Evolutionary conservation across 30 jellyfish, hydroid and myxozoan genomes (phyloP), one percentile per base, ranked within the genome.

Genomic region (Aurelia sp.): DNA sequence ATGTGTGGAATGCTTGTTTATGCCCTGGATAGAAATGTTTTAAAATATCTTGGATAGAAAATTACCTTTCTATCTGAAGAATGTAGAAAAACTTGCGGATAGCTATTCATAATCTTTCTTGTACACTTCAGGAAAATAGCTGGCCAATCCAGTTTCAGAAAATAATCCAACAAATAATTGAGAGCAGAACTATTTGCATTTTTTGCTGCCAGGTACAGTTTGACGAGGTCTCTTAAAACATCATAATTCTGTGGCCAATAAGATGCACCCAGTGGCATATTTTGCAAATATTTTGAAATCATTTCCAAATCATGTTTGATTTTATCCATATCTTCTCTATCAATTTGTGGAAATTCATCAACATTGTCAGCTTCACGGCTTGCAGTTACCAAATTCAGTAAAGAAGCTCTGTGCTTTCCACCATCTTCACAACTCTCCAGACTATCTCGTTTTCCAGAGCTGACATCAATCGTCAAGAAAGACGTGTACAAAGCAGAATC

Each of bases 71-170:
- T 55, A 52, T 82, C 91, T 19, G 94, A 74, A 24, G 88, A 72
- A 76, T 92, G 97, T 5, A 69, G 60, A 75, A 92, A 92, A 21
- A 86, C 98, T 44, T 92, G 97, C 2, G 98, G 98, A 68, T 86
- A 92, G 57, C 83, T 76, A 31, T 72, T 76, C 85, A 72, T 62
- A 20, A 92, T 80, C 51, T 77, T 92, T 60, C 84, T 84, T 30
- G 81, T 33, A 65, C 98, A 92, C 40, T 92, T 80, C 75, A 87
- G 78, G 69, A 86, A 76, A 4, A 92, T 60, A 35, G 58, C 87
- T 21, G 97, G 97, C 98, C 98, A 92, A 19, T 87, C 95, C 62
- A 86, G 86, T 58, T 86, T 86, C 90, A 86, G 57, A 51, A 86
- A 86, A 35, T 86, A 86, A 59, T 86, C 96, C 72, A 86, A 57